Percentiles rank a stretch among this genome's conserved stretches.
phyloP scores from a whole-genome alignment of 1,140 invertebrate genomes.

The Orchesella cincta region DNA sequence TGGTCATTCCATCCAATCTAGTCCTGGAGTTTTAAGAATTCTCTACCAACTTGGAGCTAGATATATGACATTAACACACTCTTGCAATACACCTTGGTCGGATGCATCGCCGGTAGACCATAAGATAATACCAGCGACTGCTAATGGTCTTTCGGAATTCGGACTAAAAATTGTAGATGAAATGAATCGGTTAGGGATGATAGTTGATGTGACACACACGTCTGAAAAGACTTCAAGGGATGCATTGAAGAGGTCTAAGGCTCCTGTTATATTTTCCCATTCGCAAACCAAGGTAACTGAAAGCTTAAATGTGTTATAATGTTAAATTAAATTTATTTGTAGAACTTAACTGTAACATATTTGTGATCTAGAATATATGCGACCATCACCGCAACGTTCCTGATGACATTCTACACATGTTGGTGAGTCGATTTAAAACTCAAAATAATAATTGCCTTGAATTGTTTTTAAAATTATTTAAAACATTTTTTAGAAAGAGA shows the following conservation, averaged over 20 bases:
- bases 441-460: not conserved
- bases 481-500: constrained; percentile 55
- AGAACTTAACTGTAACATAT: too few species aligned
- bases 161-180: constrained; percentile 47
- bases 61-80: constrained; percentile 63
- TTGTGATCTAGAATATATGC: too few species aligned
- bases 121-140: not conserved
- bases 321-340: too few species aligned
- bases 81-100: constrained; percentile 62
- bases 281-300: constrained; percentile 63
- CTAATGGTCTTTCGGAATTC: constrained; percentile 41
- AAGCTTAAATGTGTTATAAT: too few species aligned
- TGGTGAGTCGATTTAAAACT: constrained; percentile 56
- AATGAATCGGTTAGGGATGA: constrained; percentile 59
- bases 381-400: constrained; percentile 64
- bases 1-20: constrained; percentile 61
- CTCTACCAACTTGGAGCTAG: constrained; percentile 59
- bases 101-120: constrained; percentile 41
- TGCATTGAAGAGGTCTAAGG: constrained; percentile 58
- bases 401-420: constrained; percentile 61
- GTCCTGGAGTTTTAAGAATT: constrained; percentile 58
- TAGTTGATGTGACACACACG: constrained; percentile 68
- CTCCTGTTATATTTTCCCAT: constrained; percentile 70
- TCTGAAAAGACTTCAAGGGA: constrained; percentile 61
- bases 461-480: not conserved